A percentile compares a stretch with the other conserved stretches of the same genome.
These are phyloP conservation scores for Sturnira hondurensis DNA, from an alignment of 2,113 vertebrate genomes.

Conservation along the genomic window DNA sequence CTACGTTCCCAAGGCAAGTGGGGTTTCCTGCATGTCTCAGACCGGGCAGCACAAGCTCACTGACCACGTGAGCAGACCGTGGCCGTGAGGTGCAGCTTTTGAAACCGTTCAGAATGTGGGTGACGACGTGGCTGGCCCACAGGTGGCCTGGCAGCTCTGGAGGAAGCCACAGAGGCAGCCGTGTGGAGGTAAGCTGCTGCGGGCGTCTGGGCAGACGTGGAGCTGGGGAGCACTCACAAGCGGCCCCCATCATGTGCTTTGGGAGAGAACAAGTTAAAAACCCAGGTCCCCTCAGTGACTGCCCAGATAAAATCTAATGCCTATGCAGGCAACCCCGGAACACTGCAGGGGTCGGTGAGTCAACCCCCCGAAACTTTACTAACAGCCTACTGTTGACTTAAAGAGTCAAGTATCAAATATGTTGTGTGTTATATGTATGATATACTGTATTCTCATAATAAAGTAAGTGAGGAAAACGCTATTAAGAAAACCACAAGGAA, in stretches of 20 bases:
- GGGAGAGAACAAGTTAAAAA: not conserved
- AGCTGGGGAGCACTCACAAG: not conserved
- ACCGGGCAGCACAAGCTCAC: not conserved
- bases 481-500: not conserved
- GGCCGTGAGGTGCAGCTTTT: not conserved
- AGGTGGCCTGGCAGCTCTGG: not conserved
- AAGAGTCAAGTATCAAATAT: not conserved
- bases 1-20: not conserved
- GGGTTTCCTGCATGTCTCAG: too few relatives aligned
- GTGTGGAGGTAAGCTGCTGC: not conserved
- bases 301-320: not conserved
- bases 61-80: not conserved
- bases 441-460: not conserved
- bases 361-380: not conserved
- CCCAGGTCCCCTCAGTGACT: not conserved
- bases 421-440: too few relatives aligned
- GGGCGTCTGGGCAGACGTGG: not conserved
- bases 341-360: not conserved
- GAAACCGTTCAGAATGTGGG: not conserved
- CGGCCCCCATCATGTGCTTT: not conserved
- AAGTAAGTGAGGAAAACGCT: not conserved
- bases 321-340: not conserved
- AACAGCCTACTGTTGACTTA: not conserved
- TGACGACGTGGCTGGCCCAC: not conserved
- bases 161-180: not conserved